phyloP scores from a whole-genome alignment of 1,140 invertebrate genomes.

The Atta colombica region DNA sequence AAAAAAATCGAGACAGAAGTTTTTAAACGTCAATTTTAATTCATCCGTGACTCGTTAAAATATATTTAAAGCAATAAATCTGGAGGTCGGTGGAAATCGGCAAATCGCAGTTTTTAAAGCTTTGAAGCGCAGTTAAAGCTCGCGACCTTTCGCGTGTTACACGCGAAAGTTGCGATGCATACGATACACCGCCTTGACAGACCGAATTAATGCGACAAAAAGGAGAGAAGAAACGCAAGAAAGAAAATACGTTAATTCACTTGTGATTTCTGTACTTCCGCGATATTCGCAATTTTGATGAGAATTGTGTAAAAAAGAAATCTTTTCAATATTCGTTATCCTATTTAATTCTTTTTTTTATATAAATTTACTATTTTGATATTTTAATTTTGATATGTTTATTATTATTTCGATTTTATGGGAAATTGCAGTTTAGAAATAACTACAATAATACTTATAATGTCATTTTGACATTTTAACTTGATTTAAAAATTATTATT shows the following conservation, averaged over 20 bases:
- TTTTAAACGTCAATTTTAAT: background rate
- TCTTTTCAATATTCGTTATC: background rate
- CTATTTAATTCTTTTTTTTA: background rate
- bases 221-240: background rate
- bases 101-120: constrained; percentile 27
- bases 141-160: constrained; percentile 55
- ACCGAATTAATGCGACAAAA: constrained; percentile 54
- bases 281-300: background rate
- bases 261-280: constrained; percentile 4
- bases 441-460: constrained; percentile 10
- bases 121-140: constrained; percentile 37
- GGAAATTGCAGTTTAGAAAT: background rate
- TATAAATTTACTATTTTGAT: background rate
- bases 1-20: background rate
- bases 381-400: background rate
- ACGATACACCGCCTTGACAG: constrained; percentile 43
- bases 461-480: background rate
- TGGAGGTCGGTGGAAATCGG: constrained; percentile 30
- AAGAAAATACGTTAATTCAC: background rate
- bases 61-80: constrained; percentile 33
- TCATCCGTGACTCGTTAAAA: constrained; percentile 5
- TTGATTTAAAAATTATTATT: background rate
- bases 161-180: constrained; percentile 36
- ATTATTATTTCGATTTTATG: constrained; percentile 25
- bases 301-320: background rate